Conservation (phyloP, 2,797 vertebrate species). For the Characodon lateralis region DNA sequence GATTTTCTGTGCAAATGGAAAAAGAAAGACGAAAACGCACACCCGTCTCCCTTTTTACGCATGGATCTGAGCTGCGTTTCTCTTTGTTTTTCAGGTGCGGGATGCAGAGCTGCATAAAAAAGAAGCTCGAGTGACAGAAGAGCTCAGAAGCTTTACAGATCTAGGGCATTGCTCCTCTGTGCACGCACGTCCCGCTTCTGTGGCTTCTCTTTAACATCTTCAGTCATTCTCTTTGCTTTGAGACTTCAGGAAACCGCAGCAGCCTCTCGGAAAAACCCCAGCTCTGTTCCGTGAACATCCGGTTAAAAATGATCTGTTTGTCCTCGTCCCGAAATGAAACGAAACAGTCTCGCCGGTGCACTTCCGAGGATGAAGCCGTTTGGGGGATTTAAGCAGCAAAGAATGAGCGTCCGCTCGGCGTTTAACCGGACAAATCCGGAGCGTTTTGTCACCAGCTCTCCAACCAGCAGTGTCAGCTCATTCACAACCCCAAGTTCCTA, state of each 20-base stretch:
- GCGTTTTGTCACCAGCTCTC: conserved; percentile 62
- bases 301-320: conserved; percentile 35
- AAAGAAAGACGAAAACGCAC: conserved; percentile 47
- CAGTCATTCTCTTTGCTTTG: conserved; percentile 44
- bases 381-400: conserved; percentile 33
- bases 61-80: conserved; percentile 42
- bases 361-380: conserved; percentile 52
- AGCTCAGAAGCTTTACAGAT: conserved; percentile 60
- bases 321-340: conserved; percentile 23
- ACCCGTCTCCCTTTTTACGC: conserved; percentile 70
- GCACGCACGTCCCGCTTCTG: conserved; percentile 59
- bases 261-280: conserved; percentile 37
- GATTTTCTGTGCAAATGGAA: conserved; percentile 42
- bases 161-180: conserved; percentile 61
- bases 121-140: conserved; percentile 55
- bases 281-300: conserved; percentile 36
- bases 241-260: conserved; percentile 42
- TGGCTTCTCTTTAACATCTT: conserved; percentile 47
- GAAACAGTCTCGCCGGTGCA: conserved; percentile 17
- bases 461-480: conserved; percentile 57
- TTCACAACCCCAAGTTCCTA: conserved; percentile 70
- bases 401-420: conserved; percentile 26
- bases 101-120: conserved; percentile 40
- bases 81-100: conserved; percentile 61
- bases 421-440: conserved; percentile 46